These are phyloP conservation scores for Microcebus ravelobensis DNA, from an alignment of 2,113 vertebrate genomes.

Conservation along the genomic window DNA sequence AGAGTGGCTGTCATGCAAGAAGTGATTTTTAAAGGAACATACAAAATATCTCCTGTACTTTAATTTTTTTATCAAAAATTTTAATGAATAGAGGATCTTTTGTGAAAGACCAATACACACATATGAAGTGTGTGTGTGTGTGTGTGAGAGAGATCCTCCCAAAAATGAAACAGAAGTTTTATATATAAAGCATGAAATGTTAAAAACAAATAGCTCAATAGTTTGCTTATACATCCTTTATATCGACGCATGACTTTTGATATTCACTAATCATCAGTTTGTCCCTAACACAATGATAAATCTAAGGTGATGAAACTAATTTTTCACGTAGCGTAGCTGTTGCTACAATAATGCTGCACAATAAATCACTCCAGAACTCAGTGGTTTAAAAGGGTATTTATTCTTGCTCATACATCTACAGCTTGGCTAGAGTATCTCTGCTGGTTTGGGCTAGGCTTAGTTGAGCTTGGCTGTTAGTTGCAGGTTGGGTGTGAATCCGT, in stretches of 20 bases:
- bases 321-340: neutral
- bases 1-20: neutral
- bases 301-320: neutral
- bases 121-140: neutral
- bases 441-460: neutral
- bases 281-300: neutral
- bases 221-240: neutral
- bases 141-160: neutral
- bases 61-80: slow-evolving; percentile 27
- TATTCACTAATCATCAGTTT: neutral
- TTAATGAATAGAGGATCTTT: neutral
- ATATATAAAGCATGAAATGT: neutral
- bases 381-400: neutral
- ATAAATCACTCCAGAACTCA: neutral
- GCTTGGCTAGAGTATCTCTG: neutral
- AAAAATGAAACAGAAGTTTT: neutral
- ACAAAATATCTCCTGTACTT: slow-evolving; percentile 49
- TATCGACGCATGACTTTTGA: neutral
- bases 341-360: neutral
- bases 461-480: neutral
- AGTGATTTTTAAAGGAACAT: slow-evolving; percentile 61
- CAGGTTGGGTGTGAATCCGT: neutral
- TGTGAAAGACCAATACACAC: neutral
- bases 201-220: neutral
- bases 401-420: neutral